Evolutionary conservation across 1,140 invertebrate species (phyloP).

Genomic region (Tetranychus urticae): DNA sequence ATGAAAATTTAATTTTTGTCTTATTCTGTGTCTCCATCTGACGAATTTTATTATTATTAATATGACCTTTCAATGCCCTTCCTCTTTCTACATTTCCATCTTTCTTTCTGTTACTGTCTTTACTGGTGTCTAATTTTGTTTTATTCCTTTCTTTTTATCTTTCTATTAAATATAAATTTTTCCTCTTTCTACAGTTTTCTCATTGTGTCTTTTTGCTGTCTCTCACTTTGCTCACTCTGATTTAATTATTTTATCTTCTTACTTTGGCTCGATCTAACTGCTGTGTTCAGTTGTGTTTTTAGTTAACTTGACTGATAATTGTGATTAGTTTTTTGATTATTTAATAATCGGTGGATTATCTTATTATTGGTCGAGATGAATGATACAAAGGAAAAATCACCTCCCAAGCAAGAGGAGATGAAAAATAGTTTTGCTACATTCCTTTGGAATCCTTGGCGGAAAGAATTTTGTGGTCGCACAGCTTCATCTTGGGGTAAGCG

Average conservation of each 20-base stretch:
- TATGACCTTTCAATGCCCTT: too few species aligned
- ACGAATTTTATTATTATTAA: too few species aligned
- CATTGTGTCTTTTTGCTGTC: background rate
- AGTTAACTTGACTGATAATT: background rate
- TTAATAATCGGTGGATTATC: background rate
- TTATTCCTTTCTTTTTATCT: too few species aligned
- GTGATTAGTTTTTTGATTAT: background rate
- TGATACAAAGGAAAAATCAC: background rate
- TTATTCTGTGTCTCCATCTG: too few species aligned
- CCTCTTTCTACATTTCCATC: too few species aligned
- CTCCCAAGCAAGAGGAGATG: background rate
- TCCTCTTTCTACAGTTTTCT: too few species aligned
- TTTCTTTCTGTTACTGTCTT: too few species aligned
- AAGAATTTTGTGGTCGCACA: slow-evolving; percentile 60
- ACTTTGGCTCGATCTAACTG: background rate
- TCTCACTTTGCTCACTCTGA: too few species aligned
- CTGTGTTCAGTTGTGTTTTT: background rate
- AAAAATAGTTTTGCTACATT: slow-evolving; percentile 28
- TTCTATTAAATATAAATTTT: too few species aligned
- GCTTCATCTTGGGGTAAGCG: slow-evolving; percentile 57
- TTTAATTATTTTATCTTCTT: too few species aligned
- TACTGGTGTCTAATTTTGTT: too few species aligned
- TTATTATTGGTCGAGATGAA: background rate
- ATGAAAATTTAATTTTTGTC: too few species aligned
- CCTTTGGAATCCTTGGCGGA: slow-evolving; percentile 62